These are phyloP conservation scores for Colostygia pectinataria DNA, from an alignment of 2,888 invertebrate species.

Conservation along the genomic window DNA sequence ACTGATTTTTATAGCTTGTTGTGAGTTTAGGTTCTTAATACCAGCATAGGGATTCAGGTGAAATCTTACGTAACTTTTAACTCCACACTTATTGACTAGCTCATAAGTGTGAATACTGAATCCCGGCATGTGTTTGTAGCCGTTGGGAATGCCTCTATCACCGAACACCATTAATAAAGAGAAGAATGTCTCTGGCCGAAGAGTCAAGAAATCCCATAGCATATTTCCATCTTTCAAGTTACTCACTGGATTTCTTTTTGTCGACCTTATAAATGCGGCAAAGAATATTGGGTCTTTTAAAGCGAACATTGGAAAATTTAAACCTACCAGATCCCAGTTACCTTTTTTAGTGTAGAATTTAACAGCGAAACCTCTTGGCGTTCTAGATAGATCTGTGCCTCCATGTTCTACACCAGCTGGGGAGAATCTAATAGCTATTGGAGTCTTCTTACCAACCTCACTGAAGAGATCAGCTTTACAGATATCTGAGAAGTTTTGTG, in stretches of 20 bases:
- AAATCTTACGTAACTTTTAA: constrained; percentile 91
- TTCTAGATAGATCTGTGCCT: constrained; percentile 92
- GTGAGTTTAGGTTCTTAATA: constrained; percentile 87
- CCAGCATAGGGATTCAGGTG: constrained; percentile 94
- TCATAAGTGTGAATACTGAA: constrained; percentile 96
- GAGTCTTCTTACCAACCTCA: constrained; percentile 88
- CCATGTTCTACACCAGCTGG: constrained; percentile 92
- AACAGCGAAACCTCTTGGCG: constrained; percentile 93
- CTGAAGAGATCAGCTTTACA: constrained; percentile 89
- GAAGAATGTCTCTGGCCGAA: constrained; percentile 93
- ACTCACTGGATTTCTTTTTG: constrained; percentile 94
- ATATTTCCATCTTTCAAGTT: constrained; percentile 92
- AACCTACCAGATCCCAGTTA: constrained; percentile 94
- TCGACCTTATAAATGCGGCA: constrained; percentile 95
- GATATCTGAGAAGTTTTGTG: constrained; percentile 90
- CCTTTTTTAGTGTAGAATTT: constrained; percentile 96
- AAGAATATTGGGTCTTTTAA: constrained; percentile 93
- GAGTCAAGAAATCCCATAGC: constrained; percentile 95
- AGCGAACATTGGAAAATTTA: constrained; percentile 94
- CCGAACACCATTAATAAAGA: constrained; percentile 91
- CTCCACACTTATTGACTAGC: constrained; percentile 87
- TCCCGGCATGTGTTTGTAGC: constrained; percentile 94
- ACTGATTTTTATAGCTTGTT: constrained; percentile 85
- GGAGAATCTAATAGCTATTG: constrained; percentile 90
- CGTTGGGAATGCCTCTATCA: constrained; percentile 95